A percentile compares a stretch with the other conserved stretches of the same genome.
phyloP scores from a whole-genome alignment of 2,797 vertebrate genomes.

The Spinus olivaceus region DNA sequence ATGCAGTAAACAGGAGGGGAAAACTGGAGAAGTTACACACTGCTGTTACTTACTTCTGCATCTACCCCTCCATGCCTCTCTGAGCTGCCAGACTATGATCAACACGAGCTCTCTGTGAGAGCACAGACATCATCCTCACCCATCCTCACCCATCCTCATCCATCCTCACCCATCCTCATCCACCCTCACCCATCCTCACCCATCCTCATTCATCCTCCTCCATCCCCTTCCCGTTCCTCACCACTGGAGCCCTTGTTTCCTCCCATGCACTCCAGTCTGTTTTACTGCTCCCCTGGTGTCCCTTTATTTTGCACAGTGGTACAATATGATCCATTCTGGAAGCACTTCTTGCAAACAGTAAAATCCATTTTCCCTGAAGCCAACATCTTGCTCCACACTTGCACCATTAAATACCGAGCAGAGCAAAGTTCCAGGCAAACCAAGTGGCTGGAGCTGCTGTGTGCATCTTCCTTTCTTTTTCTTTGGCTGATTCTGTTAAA shows the following conservation, averaged over 20 bases:
- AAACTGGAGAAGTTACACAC: not conserved
- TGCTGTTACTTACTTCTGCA: not conserved
- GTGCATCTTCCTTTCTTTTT: not conserved
- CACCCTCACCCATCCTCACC: not conserved
- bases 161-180: no score
- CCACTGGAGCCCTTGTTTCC: not conserved
- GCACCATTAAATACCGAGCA: not conserved
- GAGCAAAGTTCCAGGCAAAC: not conserved
- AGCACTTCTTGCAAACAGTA: not conserved
- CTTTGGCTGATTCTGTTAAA: conserved; percentile 2
- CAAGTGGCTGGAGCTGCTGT: not conserved
- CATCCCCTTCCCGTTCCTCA: not conserved
- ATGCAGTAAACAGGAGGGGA: not conserved
- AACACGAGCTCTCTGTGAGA: not conserved
- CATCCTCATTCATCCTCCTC: not conserved
- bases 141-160: not conserved
- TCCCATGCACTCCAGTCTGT: not conserved
- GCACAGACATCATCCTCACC: not conserved
- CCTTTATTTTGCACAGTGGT: not conserved
- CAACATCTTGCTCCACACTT: not conserved
- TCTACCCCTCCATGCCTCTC: not conserved
- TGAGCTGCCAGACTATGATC: not conserved
- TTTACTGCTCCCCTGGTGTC: not conserved
- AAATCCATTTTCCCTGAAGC: conserved; percentile 7
- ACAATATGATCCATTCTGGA: not conserved